phyloP scores from a whole-genome alignment of 2,888 invertebrate genomes.

The Blera fallax region DNA sequence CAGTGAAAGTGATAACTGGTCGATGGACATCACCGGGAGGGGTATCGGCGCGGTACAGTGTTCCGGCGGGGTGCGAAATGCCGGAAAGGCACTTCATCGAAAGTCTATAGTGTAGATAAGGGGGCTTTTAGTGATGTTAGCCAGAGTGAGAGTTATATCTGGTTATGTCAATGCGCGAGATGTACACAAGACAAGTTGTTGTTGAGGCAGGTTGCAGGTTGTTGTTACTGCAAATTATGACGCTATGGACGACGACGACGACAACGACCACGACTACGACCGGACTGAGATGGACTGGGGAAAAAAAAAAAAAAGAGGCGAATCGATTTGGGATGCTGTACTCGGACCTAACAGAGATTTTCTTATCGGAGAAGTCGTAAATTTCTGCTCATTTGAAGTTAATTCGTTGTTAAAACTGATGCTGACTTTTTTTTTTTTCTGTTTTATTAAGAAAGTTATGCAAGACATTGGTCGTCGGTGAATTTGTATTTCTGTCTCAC shows the following conservation, averaged over 20 bases:
- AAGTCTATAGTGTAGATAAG: conserved; percentile 41
- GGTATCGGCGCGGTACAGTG: neutral
- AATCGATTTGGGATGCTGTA: conserved; percentile 11
- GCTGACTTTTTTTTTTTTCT: neutral
- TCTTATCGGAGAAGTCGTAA: conserved; percentile 51
- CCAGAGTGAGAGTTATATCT: conserved; percentile 49
- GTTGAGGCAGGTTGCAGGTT: conserved; percentile 54
- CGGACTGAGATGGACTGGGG: too few relatives aligned
- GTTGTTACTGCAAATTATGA: conserved; percentile 42
- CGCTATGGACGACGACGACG: neutral
- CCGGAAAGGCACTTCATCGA: conserved; percentile 57
- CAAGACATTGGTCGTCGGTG: neutral
- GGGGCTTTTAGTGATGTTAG: conserved; percentile 39
- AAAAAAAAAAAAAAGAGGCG: neutral
- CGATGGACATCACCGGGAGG: neutral
- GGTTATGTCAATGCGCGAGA: conserved; percentile 63
- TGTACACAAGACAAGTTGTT: conserved; percentile 29
- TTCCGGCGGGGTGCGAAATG: conserved; percentile 53
- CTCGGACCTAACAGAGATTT: conserved; percentile 28
- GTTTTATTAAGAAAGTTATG: conserved; percentile 9
- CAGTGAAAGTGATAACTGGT: conserved; percentile 60
- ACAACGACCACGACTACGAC: neutral
- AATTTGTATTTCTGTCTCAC: conserved; percentile 32
- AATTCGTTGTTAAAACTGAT: conserved; percentile 50
- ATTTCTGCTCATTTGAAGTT: conserved; percentile 53